These are phyloP conservation scores for Acleris laterana DNA, from an alignment of 2,888 invertebrate genomes.

Conservation along the genomic window DNA sequence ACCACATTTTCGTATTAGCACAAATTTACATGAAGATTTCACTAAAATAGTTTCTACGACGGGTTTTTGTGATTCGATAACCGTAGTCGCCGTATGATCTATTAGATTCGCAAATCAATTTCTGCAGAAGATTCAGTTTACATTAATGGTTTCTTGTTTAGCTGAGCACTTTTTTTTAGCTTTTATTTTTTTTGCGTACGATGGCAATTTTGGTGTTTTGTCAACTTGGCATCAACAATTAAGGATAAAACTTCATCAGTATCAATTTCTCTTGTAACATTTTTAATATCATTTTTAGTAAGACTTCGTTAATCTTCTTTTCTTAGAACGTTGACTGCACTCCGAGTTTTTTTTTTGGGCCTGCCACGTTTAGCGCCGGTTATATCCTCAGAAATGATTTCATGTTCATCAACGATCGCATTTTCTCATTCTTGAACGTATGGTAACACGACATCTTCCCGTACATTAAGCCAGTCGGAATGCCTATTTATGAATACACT, in stretches of 20 bases:
- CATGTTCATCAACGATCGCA: background rate
- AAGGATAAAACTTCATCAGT: background rate
- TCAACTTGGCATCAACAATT: background rate
- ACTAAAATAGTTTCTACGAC: too few species aligned
- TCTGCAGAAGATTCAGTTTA: too few species aligned
- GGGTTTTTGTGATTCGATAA: too few species aligned
- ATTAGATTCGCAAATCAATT: too few species aligned
- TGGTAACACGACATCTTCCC: background rate
- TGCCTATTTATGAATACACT: too few species aligned
- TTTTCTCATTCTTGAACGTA: background rate
- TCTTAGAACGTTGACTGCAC: slow-evolving; percentile 1
- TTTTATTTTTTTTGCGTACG: too few species aligned
- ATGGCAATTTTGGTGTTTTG: background rate
- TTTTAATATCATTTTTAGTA: background rate
- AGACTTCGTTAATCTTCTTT: background rate
- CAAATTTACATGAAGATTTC: too few species aligned
- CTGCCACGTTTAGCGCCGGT: background rate
- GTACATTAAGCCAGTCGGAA: too few species aligned
- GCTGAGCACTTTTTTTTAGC: too few species aligned
- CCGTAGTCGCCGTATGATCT: too few species aligned
- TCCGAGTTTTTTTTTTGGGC: background rate
- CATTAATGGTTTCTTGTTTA: too few species aligned
- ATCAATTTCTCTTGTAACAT: background rate
- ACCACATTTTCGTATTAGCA: too few species aligned
- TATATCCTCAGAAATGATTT: background rate